Conservation (phyloP, 2,888 invertebrate genomes). For the Sesamia inferens region DNA sequence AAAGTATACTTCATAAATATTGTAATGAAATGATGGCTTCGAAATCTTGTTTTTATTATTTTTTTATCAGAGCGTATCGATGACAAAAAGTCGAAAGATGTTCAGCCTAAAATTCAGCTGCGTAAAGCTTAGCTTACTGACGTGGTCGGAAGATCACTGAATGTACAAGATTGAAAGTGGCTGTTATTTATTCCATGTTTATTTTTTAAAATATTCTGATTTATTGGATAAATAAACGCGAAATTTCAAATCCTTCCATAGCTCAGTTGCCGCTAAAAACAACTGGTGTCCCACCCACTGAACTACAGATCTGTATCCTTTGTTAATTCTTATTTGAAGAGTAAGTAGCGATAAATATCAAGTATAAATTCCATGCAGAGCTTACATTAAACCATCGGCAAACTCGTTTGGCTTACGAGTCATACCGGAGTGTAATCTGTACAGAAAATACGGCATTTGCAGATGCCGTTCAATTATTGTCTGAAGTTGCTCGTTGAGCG, state of each 20-base stretch:
- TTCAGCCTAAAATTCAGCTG: not conserved
- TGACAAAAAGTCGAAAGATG: not conserved
- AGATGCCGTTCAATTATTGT: constrained; percentile 60
- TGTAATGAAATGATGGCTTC: constrained; percentile 4
- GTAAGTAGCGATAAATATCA: constrained; percentile 11
- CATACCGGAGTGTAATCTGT: constrained; percentile 42
- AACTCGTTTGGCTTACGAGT: constrained; percentile 41
- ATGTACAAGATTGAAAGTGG: no score
- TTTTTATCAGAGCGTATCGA: not conserved
- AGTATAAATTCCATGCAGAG: constrained; percentile 39
- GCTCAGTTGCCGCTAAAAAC: not conserved
- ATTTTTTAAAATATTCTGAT: not conserved
- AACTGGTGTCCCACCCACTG: no score
- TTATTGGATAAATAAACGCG: not conserved
- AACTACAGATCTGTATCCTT: not conserved
- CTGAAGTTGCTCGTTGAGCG: constrained; percentile 44
- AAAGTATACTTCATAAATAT: constrained; percentile 24
- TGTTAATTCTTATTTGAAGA: constrained; percentile 4
- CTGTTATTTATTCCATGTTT: no score
- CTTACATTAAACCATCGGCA: constrained; percentile 27
- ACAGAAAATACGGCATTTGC: constrained; percentile 55
- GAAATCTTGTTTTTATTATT: constrained; percentile 10
- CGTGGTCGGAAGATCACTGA: not conserved
- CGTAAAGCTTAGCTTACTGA: not conserved
- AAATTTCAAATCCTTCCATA: not conserved